Conservation (phyloP, 2,113 vertebrate species). For the Indri indri region DNA sequence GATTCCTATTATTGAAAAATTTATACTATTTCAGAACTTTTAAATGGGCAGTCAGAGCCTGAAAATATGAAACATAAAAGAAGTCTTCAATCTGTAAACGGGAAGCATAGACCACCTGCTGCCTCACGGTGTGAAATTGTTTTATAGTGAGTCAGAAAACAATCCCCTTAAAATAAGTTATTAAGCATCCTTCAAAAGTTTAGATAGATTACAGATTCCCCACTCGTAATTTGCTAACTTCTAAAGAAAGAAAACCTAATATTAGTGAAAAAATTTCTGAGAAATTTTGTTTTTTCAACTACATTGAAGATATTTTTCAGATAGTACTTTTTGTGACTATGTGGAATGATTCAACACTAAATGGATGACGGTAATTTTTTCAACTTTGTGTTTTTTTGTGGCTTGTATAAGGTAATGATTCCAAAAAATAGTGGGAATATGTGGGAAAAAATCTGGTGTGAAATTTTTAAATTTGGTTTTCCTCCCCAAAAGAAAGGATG, state of each 20-base stretch:
- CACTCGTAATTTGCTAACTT: constrained; percentile 53
- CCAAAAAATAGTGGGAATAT: background rate
- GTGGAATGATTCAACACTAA: background rate
- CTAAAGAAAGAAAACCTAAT: constrained; percentile 68
- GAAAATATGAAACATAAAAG: background rate
- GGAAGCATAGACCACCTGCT: background rate
- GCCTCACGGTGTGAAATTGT: background rate
- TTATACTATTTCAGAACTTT: background rate
- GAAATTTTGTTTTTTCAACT: background rate
- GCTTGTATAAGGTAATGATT: background rate
- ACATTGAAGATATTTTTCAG: constrained; percentile 7
- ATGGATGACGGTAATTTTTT: background rate
- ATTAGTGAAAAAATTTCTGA: constrained; percentile 49
- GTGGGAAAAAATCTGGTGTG: background rate
- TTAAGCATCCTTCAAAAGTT: constrained; percentile 33
- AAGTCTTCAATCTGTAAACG: background rate
- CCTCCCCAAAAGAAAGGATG: background rate
- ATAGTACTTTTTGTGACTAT: background rate
- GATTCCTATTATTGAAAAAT: background rate
- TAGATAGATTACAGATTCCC: constrained; percentile 59
- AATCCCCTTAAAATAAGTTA: constrained; percentile 38
- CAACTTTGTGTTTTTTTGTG: background rate
- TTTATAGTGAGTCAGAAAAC: constrained; percentile 22
- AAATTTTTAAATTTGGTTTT: background rate
- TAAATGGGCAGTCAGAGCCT: background rate